Evolutionary conservation across 2,797 vertebrate genomes (phyloP), one percentile per base, ranked within the genome.

Genomic region (Enteromius unitaeniatus): DNA sequence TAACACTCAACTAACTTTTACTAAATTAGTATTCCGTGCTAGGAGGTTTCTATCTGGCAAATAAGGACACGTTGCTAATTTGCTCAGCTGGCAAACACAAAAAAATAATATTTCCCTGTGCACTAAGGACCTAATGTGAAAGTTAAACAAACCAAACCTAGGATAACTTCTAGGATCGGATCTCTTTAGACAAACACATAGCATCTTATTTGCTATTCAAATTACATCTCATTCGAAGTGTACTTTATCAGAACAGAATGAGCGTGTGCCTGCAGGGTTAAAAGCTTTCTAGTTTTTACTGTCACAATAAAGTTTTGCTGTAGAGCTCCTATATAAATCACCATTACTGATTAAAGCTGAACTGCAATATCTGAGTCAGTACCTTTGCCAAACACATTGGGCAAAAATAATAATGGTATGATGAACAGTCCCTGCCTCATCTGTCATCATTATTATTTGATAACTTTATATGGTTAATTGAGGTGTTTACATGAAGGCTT

Each of bases 201-300:
- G n/a, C 28, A 82, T 21, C 23, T 55, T 40, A 82, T 82, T 82
- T 82, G 28, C 28, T 65, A 67, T 82, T 82, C 45, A 82, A 82
- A 82, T 75, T 3, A 47, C 42, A 17, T 75, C 6, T 49, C 31
- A 65, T 65, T 65, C 49, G 42, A 74, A 28, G 70, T 74, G 21
- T 53, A 28, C 45, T 75, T 37, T 40, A 75, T 51, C 31, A 65
- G 26, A 72, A 47, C 45, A 19, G 26, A 45, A 49, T 23, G n/a
- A 15, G 45, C 42, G 78, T 55, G 47, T 17, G 23, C 17, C 28
- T 15, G 15, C 34, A 58, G 17, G 58, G 37, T 45, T 70, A 26
- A 70, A 70, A 70, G 37, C 28, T 28, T 26, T 62, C 5, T 62
- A 28, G 40, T 42, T 42, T 68, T 42, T 42, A 69, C 67, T 42